phyloP scores from a whole-genome alignment of 2,888 invertebrate genomes.

The Cantharis lateralis region DNA sequence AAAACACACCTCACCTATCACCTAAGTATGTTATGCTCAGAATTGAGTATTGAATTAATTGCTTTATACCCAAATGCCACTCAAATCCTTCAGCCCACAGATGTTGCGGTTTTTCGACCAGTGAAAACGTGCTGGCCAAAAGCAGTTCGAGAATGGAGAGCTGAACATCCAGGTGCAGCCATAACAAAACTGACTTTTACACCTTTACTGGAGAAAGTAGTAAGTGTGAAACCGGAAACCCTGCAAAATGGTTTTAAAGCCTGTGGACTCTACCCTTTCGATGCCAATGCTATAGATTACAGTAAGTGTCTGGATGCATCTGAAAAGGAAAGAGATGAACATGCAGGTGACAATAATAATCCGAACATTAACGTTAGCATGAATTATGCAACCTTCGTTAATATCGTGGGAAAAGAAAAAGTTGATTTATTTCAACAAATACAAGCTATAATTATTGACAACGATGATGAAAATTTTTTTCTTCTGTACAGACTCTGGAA shows the following conservation, averaged over 20 bases:
- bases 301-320: not conserved
- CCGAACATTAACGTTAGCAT: no score
- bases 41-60: not conserved
- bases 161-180: not conserved
- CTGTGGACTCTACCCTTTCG: constrained; percentile 31
- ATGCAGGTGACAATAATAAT: no score
- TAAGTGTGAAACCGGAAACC: constrained; percentile 21
- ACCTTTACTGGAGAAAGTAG: not conserved
- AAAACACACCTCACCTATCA: not conserved
- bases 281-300: constrained; percentile 30
- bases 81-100: constrained; percentile 41
- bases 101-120: constrained; percentile 42
- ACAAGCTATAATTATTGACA: no score
- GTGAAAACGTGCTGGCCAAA: constrained; percentile 33
- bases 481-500: no score
- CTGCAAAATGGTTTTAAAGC: constrained; percentile 34
- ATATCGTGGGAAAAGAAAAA: no score
- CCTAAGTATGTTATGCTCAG: not conserved
- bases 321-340: no score
- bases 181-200: constrained; percentile 8
- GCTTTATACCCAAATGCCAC: constrained; percentile 35
- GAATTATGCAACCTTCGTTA: no score
- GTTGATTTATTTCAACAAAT: no score
- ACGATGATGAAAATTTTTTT: no score
- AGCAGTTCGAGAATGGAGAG: not conserved